Evolutionary conservation across 2,797 vertebrate genomes (phyloP).

Genomic region (Onychomys leucogaster): DNA sequence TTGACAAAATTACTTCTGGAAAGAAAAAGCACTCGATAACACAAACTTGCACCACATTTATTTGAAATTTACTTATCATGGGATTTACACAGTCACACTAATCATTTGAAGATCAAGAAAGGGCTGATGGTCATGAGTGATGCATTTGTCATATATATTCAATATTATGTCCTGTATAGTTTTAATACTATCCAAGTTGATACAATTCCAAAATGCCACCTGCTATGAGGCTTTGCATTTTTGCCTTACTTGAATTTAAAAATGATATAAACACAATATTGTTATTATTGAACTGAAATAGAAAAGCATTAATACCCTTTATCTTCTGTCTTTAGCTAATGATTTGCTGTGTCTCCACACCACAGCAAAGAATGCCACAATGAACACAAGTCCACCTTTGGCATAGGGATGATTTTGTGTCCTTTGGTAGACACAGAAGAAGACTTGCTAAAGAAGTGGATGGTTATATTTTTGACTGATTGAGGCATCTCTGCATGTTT

Average conservation of each 20-base stretch:
- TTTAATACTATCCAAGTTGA: conserved; percentile 76
- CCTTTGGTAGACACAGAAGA: background rate
- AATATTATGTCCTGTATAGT: conserved; percentile 71
- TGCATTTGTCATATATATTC: conserved; percentile 68
- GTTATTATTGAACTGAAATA: conserved; percentile 61
- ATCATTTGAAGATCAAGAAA: conserved; percentile 62
- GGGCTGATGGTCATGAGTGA: conserved; percentile 69
- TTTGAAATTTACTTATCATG: conserved; percentile 78
- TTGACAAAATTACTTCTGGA: conserved; percentile 81
- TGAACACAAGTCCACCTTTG: background rate
- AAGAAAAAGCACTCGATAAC: conserved; percentile 75
- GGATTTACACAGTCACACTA: conserved; percentile 74
- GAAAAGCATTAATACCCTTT: background rate
- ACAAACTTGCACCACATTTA: conserved; percentile 73
- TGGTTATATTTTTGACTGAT: background rate
- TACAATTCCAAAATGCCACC: conserved; percentile 76
- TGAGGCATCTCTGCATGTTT: background rate
- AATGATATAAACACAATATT: conserved; percentile 69
- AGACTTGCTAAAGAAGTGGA: background rate
- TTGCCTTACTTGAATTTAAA: conserved; percentile 80
- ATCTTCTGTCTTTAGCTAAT: conserved; percentile 17
- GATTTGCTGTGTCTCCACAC: background rate
- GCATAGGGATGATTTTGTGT: background rate
- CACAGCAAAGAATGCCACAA: background rate
- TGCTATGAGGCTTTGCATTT: conserved; percentile 75